Base-by-base conservation (phyloP, 2,113 vertebrate genomes). In the Chroicocephalus ridibundus region DNA sequence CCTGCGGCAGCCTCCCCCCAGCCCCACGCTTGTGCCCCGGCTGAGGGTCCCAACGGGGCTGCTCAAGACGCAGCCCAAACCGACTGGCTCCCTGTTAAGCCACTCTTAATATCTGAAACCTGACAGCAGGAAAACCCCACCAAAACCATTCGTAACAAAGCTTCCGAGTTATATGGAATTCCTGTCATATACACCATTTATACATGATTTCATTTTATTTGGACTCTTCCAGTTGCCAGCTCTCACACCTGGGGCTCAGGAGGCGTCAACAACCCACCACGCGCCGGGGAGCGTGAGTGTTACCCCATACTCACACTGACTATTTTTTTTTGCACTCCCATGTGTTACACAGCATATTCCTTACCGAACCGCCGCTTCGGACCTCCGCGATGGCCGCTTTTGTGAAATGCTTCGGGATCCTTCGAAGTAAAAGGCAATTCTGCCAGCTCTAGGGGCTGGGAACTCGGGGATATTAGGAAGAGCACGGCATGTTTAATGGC, bases 301-400 rank as follows among this genome's bases (percentile, higher is more conserved):
- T 42, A 78, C 31, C 29, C 38, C 47, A 18, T 9, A 24, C 31
- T 36, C 22, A 32, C 18, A 16, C 6, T 15, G 52, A 46, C 4
- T 8, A 14, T 31, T n/a, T 36, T 12, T 22, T 69, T 58, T 57
- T 32, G 17, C 34, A 31, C 6, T 72, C 27, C 44, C 76, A n/a
- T 5, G 1, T 6, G 20, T 31, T 51, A n/a, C 1, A 1, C 19
- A 51, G 42, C 3, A 0, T 9, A 15, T 36, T 78, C 40, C 76
- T 40, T 4, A 36, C 5, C 0, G 0, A 74, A 47, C 26, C 4
- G 0, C 64, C 8, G 19, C n/a, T 69, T 65, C 54, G 12, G 18
- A 13, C 10, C 61, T n/a, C 68, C 5, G 4, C 0, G 2, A 26
- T 1, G 54, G 61, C 17, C 38, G 19, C 49, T 49, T 69, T 1